phyloP scores from a whole-genome alignment of 92 coral and sea anemone genomes.

The Zoanthus sansibaricus region DNA sequence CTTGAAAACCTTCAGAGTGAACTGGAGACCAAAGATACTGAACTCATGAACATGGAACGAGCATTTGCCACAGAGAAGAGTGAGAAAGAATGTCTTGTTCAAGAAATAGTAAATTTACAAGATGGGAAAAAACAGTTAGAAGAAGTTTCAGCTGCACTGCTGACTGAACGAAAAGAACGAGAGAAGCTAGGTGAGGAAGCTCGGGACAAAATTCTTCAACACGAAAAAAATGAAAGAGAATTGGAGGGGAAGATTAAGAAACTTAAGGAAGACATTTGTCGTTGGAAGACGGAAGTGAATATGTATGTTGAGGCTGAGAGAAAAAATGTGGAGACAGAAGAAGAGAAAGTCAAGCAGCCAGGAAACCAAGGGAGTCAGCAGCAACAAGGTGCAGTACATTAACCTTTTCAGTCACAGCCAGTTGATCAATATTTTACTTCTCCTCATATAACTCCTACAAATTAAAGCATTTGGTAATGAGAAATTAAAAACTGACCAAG shows the following conservation, averaged over 20 bases:
- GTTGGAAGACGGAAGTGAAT: constrained; percentile 83
- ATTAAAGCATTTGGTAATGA: too few species aligned
- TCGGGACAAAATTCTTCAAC: constrained; percentile 60
- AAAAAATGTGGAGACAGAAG: constrained; percentile 59
- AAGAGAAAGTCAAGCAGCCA: constrained; percentile 31
- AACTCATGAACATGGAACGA: constrained; percentile 60
- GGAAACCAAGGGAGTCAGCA: constrained; percentile 30
- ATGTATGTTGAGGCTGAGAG: constrained; percentile 83
- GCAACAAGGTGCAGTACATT: constrained; percentile 11
- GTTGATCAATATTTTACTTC: not conserved
- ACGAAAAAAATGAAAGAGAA: constrained; percentile 41
- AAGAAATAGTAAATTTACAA: constrained; percentile 85
- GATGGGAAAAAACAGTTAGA: constrained; percentile 62
- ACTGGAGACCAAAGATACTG: constrained; percentile 43
- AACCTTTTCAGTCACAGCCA: not conserved
- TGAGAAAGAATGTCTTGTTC: constrained; percentile 81
- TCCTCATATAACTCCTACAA: too few species aligned
- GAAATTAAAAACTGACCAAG: too few species aligned
- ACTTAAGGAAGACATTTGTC: constrained; percentile 72
- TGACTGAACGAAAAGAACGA: constrained; percentile 66
- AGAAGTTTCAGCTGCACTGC: constrained; percentile 53
- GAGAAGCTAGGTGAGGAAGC: constrained; percentile 85
- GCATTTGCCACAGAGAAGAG: constrained; percentile 60
- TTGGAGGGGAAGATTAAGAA: constrained; percentile 54
- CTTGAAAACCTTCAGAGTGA: constrained; percentile 26